phyloP scores from a whole-genome alignment of 2,113 vertebrate genomes.

The Turnix velox region DNA sequence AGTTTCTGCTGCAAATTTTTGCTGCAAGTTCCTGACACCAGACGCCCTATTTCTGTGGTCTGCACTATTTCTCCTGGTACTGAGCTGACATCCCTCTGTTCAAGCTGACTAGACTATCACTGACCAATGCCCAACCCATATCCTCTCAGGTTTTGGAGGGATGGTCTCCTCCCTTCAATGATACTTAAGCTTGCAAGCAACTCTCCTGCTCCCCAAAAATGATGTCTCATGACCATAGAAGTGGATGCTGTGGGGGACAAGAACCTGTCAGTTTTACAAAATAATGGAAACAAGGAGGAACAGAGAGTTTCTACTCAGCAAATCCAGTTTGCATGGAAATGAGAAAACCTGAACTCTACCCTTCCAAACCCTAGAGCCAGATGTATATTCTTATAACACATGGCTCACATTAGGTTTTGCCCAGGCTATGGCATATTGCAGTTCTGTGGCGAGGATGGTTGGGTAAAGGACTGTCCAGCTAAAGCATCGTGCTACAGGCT shows the following conservation, averaged over 20 bases:
- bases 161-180: background rate
- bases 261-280: background rate
- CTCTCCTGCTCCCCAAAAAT: background rate
- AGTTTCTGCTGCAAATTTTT: background rate
- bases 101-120: background rate
- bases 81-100: background rate
- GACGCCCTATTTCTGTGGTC: background rate
- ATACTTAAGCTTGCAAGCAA: background rate
- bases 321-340: background rate
- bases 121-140: background rate
- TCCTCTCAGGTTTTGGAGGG: background rate
- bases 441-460: background rate
- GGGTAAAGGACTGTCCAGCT: background rate
- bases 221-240: fast-evolving
- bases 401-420: background rate
- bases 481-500: background rate
- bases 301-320: background rate
- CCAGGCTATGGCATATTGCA: background rate
- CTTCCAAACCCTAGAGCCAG: background rate
- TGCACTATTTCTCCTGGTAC: background rate
- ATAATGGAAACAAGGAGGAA: background rate
- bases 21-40: background rate
- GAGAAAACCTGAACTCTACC: background rate
- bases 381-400: background rate
- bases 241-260: background rate